Evolutionary conservation across 2,113 vertebrate species (phyloP), one percentile per base, ranked within the genome.

Genomic region (Electrona antarctica): DNA sequence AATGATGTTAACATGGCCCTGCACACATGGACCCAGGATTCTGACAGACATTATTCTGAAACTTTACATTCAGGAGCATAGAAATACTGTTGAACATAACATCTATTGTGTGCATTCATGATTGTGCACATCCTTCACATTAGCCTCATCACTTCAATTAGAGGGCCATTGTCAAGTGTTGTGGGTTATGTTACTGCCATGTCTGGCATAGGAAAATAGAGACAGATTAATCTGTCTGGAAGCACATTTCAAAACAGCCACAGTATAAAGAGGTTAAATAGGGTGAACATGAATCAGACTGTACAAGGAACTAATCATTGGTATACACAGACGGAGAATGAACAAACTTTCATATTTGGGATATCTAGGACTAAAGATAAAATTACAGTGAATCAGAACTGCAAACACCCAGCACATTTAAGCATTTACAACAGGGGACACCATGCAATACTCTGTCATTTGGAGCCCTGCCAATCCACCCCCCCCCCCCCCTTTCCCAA

Each of bases 371-470:
- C 51, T 52, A 52, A 4, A 10, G 10, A 52, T 52, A 52, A 12
- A 9, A 12, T 56, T 57, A 14, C 55, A 57, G 55, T 8, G 13
- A 14, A 14, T 57, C 21, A 21, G 55, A 13, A n/a, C 55, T 15
- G 15, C 15, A 14, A 14, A 57, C 21, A 21, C 21, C 21, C 21
- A 21, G 21, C 21, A 21, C 21, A 7, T 28, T 9, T 58, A 45
- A 8, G 29, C 33, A 29, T 58, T 58, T 58, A 58, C 21, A 58
- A 58, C 56, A 28, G 56, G 15, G 13, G 58, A 74, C 4, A 8
- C 0, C 1, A 6, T 48, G 47, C 21, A 57, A 11, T 55, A 55
- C 11, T 56, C 65, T 57, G 45, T 70, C 46, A 68, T 61, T 76
- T 51, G 45, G 7, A 78, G 66, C 46, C 51, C 12, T 12, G 5